Conservation (phyloP, 2,888 invertebrate species). For the Teleiodes luculella region DNA sequence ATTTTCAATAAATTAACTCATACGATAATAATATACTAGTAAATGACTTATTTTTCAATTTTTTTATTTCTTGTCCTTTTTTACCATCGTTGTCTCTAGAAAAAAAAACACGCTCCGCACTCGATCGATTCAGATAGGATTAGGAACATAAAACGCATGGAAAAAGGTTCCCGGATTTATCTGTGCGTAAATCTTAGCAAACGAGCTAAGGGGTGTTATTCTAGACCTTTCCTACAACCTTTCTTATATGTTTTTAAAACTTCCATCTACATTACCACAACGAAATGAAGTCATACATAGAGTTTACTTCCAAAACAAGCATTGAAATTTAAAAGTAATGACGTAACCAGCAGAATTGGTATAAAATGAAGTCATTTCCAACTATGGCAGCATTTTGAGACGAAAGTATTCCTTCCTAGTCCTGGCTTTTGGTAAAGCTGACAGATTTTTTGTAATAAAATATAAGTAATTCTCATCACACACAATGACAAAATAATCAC, state of each 20-base stretch:
- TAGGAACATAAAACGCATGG: constrained; percentile 48
- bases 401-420: constrained; percentile 5
- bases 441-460: too few relatives aligned
- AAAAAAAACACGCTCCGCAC: constrained; percentile 24
- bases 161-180: constrained; percentile 49
- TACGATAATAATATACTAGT: too few relatives aligned
- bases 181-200: constrained; percentile 40
- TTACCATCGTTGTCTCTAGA: too few relatives aligned
- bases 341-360: neutral
- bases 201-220: constrained; percentile 20
- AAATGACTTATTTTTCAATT: too few relatives aligned
- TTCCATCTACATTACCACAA: neutral
- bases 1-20: too few relatives aligned
- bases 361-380: neutral
- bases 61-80: too few relatives aligned
- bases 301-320: neutral
- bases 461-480: too few relatives aligned
- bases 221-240: neutral
- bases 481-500: too few relatives aligned
- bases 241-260: neutral
- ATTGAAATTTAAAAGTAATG: neutral
- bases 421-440: neutral
- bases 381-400: neutral
- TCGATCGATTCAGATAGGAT: constrained; percentile 38
- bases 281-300: neutral